Conservation (phyloP, 1,140 invertebrate species). For the Conus betulinus region DNA sequence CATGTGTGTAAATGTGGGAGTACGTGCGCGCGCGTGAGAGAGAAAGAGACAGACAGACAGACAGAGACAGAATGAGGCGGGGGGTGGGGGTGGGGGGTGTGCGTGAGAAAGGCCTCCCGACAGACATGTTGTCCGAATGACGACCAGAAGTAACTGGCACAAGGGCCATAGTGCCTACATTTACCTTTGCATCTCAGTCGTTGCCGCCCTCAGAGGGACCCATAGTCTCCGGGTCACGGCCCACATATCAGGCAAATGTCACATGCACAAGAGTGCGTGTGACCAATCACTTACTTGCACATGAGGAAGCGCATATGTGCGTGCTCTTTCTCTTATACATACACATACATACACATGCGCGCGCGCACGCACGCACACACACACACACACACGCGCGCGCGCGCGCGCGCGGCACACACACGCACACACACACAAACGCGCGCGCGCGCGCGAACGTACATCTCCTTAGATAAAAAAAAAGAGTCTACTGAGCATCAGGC, state of each 20-base stretch:
- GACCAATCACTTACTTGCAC: neutral
- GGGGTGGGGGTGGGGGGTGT: no score
- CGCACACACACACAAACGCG: conserved; percentile 2
- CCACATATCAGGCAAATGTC: neutral
- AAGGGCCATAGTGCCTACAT: no score
- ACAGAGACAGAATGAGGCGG: neutral
- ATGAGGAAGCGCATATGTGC: neutral
- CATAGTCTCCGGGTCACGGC: no score
- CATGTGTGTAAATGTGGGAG: no score
- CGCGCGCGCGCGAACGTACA: neutral
- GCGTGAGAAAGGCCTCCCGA: no score
- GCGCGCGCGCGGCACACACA: neutral
- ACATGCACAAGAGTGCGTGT: neutral
- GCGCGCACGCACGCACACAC: neutral
- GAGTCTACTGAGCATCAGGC: no score
- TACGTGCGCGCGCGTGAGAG: neutral
- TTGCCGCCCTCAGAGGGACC: no score
- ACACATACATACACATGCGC: neutral
- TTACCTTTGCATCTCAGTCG: no score
- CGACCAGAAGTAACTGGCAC: no score
- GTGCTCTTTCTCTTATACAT: no score
- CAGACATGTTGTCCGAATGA: no score
- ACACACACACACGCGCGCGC: neutral
- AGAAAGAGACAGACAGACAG: neutral
- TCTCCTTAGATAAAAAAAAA: no score